These are phyloP conservation scores for Poeciliopsis infans DNA, from an alignment of 2,797 vertebrate genomes.

Conservation along the genomic window DNA sequence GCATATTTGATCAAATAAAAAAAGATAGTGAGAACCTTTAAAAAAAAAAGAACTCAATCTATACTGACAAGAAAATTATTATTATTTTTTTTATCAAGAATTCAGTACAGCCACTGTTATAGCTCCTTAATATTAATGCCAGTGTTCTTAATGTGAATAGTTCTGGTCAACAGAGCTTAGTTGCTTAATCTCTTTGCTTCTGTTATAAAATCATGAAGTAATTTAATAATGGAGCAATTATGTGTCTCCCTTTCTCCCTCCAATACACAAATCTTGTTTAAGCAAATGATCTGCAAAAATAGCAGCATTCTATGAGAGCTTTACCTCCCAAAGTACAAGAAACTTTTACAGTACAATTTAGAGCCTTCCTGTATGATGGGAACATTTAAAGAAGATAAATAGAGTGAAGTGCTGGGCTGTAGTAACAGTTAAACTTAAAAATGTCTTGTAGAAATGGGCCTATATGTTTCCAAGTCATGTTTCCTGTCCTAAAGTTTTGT, in stretches of 20 bases:
- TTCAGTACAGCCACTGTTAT: neutral
- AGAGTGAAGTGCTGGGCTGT: neutral
- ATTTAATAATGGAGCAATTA: neutral
- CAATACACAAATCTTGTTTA: neutral
- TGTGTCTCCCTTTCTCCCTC: neutral
- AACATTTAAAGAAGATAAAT: neutral
- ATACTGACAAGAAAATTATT: neutral
- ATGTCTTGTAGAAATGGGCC: neutral
- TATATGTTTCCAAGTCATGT: neutral
- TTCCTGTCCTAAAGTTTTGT: conserved; percentile 1
- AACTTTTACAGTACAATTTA: neutral
- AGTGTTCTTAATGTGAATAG: neutral
- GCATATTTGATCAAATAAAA: neutral
- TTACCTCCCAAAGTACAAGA: neutral
- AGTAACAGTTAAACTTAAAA: neutral
- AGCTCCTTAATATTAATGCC: neutral
- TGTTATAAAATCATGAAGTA: neutral
- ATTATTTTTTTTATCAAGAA: neutral
- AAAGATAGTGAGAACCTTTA: neutral
- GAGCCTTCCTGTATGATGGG: neutral
- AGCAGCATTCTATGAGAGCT: neutral
- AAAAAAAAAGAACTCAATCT: neutral
- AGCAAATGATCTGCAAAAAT: neutral
- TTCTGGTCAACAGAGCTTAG: neutral
- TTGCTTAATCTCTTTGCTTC: neutral